A percentile compares a stretch with the other conserved stretches of the same genome.
These are phyloP conservation scores for Carassius auratus DNA, from an alignment of 2,113 vertebrate species.

Conservation along the genomic window DNA sequence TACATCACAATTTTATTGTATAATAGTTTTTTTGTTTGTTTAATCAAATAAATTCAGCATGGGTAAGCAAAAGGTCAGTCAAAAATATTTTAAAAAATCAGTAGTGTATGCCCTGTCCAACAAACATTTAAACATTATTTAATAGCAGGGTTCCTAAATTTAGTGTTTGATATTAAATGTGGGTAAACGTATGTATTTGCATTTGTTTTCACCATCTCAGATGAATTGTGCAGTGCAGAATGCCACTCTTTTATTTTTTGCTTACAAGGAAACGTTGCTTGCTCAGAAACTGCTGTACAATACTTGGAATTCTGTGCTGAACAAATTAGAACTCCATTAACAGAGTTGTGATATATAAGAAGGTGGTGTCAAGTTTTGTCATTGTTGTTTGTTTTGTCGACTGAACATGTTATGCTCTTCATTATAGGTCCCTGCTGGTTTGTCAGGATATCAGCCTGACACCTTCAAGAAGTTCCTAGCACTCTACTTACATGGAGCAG, in stretches of 20 bases:
- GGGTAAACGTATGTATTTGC: not conserved
- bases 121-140: not conserved
- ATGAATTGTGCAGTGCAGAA: not conserved
- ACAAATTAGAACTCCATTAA: not conserved
- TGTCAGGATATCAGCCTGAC: constrained; percentile 85
- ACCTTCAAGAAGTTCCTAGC: constrained; percentile 93
- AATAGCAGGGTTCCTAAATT: not conserved
- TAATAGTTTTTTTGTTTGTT: too few relatives aligned
- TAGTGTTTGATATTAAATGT: not conserved
- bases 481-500: constrained; percentile 86
- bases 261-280: not conserved
- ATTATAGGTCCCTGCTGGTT: constrained; percentile 86
- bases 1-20: not conserved
- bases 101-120: not conserved
- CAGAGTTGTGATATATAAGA: not conserved
- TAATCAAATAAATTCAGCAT: not conserved
- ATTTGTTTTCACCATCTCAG: not conserved
- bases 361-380: not conserved
- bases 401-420: constrained; percentile 29
- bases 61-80: not conserved
- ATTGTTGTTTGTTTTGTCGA: not conserved
- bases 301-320: not conserved
- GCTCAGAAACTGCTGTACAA: not conserved
- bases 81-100: not conserved
- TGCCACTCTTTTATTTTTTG: not conserved